phyloP scores from a whole-genome alignment of 1,140 invertebrate species.

The Drosophila lini region DNA sequence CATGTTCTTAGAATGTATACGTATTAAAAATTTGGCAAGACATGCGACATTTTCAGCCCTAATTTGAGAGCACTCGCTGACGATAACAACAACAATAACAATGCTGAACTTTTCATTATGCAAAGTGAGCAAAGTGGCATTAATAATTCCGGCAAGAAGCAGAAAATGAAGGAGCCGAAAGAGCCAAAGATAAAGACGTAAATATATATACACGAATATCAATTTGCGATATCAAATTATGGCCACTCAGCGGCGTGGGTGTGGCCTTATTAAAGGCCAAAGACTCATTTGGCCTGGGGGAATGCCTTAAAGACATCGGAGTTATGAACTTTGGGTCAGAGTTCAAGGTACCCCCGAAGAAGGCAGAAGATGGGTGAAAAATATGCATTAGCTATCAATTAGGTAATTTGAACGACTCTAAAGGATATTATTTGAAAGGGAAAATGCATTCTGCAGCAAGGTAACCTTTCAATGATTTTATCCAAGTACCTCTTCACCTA shows the following conservation, averaged over 20 bases:
- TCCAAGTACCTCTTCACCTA: not conserved
- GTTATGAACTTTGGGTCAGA: conserved; percentile 7
- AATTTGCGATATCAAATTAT: conserved; percentile 50
- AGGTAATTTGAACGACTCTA: not conserved
- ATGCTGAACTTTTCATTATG: conserved; percentile 69
- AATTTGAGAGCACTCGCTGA: conserved; percentile 63
- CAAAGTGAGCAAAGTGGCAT: conserved; percentile 63
- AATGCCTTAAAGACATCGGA: not conserved
- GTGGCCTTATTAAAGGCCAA: conserved; percentile 21
- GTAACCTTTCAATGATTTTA: not conserved
- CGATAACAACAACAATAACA: conserved; percentile 42
- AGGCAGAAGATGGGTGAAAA: not conserved
- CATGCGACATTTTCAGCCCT: conserved; percentile 68
- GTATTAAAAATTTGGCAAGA: conserved; percentile 51
- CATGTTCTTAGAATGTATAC: conserved; percentile 38
- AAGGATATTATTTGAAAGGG: not conserved
- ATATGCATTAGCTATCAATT: not conserved
- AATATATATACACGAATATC: conserved; percentile 24
- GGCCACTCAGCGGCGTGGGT: conserved; percentile 18
- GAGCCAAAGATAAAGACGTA: conserved; percentile 35
- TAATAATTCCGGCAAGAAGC: conserved; percentile 45
- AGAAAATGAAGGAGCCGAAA: conserved; percentile 16
- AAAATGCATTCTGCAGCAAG: not conserved
- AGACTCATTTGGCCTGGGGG: not conserved
- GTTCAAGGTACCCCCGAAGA: not conserved